These are phyloP conservation scores for Hydraecia micacea DNA, from an alignment of 2,888 invertebrate species.

Conservation along the genomic window DNA sequence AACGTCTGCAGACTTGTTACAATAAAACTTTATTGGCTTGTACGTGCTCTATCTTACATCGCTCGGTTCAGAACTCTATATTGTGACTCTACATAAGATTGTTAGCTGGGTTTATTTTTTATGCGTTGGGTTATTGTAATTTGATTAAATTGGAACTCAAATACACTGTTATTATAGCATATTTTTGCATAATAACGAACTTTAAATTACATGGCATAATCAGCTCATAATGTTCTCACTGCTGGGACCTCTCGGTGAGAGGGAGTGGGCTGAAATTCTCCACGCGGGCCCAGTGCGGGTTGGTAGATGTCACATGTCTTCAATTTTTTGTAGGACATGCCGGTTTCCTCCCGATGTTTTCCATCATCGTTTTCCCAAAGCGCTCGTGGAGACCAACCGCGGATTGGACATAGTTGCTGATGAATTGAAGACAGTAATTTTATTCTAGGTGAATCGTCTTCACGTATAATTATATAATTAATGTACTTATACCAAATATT, in stretches of 20 bases:
- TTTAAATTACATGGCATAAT: background rate
- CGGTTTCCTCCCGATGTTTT: too few relatives aligned
- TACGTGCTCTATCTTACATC: conserved; percentile 63
- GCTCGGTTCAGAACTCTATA: conserved; percentile 45
- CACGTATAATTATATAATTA: too few relatives aligned
- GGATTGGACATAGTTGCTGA: background rate
- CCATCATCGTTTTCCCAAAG: too few relatives aligned
- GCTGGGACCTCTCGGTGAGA: too few relatives aligned
- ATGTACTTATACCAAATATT: too few relatives aligned
- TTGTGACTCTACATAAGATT: conserved; percentile 43
- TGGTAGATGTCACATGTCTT: too few relatives aligned
- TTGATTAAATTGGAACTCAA: conserved; percentile 1
- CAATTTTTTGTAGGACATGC: too few relatives aligned
- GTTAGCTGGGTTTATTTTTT: conserved; percentile 14
- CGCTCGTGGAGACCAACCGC: background rate
- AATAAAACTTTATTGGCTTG: conserved; percentile 65
- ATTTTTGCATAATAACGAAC: background rate
- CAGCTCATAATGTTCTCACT: too few relatives aligned
- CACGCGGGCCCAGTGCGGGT: too few relatives aligned
- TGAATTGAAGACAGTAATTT: background rate
- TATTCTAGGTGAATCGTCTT: too few relatives aligned
- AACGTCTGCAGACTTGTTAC: conserved; percentile 61
- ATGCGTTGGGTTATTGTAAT: background rate
- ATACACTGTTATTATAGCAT: background rate
- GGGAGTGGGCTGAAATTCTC: too few relatives aligned